phyloP scores from a whole-genome alignment of 2,113 vertebrate species.

The Cyprinodon brontotheroides region DNA sequence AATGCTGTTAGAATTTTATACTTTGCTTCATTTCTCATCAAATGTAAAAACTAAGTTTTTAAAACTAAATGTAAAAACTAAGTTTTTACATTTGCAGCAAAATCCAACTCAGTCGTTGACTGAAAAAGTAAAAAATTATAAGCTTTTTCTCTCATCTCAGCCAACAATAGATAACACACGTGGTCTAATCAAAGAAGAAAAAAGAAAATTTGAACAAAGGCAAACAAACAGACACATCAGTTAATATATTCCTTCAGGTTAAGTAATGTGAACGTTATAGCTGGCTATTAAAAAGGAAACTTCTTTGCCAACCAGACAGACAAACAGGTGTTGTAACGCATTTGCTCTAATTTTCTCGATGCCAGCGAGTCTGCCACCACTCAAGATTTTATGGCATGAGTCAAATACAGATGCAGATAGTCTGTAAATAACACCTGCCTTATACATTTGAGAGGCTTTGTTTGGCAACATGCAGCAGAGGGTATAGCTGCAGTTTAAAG shows the following conservation, averaged over 20 bases:
- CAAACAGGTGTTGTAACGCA: conserved; percentile 40
- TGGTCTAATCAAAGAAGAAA: background rate
- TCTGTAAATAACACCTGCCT: conserved; percentile 40
- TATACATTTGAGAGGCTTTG: background rate
- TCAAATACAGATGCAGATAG: conserved; percentile 39
- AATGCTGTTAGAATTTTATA: background rate
- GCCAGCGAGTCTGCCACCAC: conserved; percentile 31
- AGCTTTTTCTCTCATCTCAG: background rate
- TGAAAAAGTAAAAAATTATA: background rate
- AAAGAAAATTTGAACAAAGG: background rate
- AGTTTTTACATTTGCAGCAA: background rate
- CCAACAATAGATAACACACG: background rate
- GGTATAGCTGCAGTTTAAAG: background rate
- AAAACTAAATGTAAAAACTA: background rate
- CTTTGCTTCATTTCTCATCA: background rate
- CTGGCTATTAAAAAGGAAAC: conserved; percentile 20
- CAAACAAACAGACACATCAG: conserved; percentile 22
- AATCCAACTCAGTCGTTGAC: background rate
- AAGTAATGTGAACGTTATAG: conserved; percentile 5
- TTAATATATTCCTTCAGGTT: conserved; percentile 16
- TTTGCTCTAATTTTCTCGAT: conserved; percentile 22
- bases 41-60: background rate
- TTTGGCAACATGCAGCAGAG: conserved; percentile 19
- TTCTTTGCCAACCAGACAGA: conserved; percentile 27
- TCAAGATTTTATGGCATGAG: conserved; percentile 47